Base-by-base conservation (phyloP, 1,140 invertebrate genomes). In the Pissodes strobi region DNA sequence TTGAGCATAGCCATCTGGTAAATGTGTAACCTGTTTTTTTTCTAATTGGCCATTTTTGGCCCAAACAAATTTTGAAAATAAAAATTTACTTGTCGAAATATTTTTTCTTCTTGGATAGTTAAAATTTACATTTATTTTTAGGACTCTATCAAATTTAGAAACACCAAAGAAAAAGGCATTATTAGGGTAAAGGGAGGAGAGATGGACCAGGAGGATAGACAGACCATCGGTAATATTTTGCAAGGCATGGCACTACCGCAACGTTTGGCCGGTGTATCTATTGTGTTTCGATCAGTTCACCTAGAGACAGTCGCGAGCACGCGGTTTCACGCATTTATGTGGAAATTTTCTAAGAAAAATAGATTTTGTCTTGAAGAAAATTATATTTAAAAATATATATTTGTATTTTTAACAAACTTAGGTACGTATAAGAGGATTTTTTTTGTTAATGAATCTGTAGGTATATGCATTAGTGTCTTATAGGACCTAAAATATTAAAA, bases 171-270 rank as follows among this genome's bases (percentile, higher is more conserved):
- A n/a, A n/a, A n/a, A n/a, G n/a, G n/a, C n/a, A n/a, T n/a, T n/a
- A n/a, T n/a, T 34, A 34, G 30, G 30, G 39, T 41, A 41, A 9
- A 41, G 39, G 39, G 39, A 43, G 39, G 1, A 13, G 12, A 3
- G 2, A 43, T 43, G 39, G 39, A 43, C 39, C 39, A 43, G 18
- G 12, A 43, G 39, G 39, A 43, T 43, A 43, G 39, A 17, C 39
- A n/a, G n/a, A n/a, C n/a, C n/a, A n/a, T n/a, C n/a, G n/a, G n/a
- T n/a, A n/a, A n/a, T n/a, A n/a, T n/a, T n/a, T n/a, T n/a, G n/a
- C n/a, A n/a, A n/a, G n/a, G n/a, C n/a, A n/a, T n/a, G n/a, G n/a
- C n/a, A n/a, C 18, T 8, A 12, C n/a, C 39, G 39, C 1, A 17
- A n/a, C 15, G 39, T 19, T 19, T 43, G 39, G 17, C 39, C 1